These are phyloP conservation scores for Phengaris alcon DNA, from an alignment of 2,888 invertebrate species.

Conservation along the genomic window DNA sequence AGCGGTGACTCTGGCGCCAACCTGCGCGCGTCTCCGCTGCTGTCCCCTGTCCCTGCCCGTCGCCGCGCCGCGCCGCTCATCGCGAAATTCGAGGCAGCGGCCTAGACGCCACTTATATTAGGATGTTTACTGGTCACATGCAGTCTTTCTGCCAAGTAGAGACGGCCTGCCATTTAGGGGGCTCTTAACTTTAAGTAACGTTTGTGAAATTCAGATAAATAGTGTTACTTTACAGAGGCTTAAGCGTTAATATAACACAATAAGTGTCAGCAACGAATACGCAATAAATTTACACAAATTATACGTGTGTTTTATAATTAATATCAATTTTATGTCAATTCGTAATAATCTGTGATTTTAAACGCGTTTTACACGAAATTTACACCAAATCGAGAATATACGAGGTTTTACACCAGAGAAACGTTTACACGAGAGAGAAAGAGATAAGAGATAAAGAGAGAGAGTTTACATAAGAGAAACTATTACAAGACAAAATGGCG, in stretches of 20 bases:
- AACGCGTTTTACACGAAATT: slow-evolving; percentile 21
- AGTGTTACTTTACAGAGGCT: neutral
- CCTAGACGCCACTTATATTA: no score
- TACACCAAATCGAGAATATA: neutral
- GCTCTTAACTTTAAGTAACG: neutral
- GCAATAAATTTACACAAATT: slow-evolving; percentile 50
- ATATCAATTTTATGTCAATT: slow-evolving; percentile 40
- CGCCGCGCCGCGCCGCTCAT: no score
- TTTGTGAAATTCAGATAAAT: neutral
- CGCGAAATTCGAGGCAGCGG: no score
- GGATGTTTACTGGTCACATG: no score
- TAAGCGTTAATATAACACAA: neutral
- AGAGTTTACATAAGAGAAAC: slow-evolving; percentile 30
- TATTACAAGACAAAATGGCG: slow-evolving; percentile 80
- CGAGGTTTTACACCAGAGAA: slow-evolving; percentile 31
- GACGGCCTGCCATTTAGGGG: neutral
- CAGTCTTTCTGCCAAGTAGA: no score
- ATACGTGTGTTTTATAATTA: slow-evolving; percentile 29
- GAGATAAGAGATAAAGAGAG: slow-evolving; percentile 1
- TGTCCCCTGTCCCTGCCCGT: no score
- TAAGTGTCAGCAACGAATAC: slow-evolving; percentile 47
- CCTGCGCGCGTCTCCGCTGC: no score
- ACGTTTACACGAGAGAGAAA: slow-evolving; percentile 7
- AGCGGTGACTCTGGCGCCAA: no score
- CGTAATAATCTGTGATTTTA: slow-evolving; percentile 39